phyloP scores from a whole-genome alignment of 2,113 vertebrate genomes.

The Eulemur rufifrons region DNA sequence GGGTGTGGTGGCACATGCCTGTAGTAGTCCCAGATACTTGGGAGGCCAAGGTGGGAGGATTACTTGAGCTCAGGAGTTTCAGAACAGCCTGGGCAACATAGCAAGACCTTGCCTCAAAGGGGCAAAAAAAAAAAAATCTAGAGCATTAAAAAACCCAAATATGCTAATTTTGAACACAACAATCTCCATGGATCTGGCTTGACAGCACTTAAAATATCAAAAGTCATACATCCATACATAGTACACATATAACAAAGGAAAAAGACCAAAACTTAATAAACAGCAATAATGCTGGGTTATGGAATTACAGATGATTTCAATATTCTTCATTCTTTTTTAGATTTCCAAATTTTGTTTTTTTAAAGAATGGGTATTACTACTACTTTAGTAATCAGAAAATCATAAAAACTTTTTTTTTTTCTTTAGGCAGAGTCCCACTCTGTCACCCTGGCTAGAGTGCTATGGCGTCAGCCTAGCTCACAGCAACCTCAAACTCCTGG shows the following conservation, averaged over 20 bases:
- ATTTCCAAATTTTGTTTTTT: not conserved
- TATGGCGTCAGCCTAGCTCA: too few species aligned
- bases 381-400: not conserved
- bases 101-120: not conserved
- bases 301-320: not conserved
- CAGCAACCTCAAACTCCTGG: too few species aligned
- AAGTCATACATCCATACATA: not conserved
- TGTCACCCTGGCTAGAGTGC: too few species aligned
- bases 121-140: not conserved
- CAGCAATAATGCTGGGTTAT: not conserved
- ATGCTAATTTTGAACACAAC: not conserved
- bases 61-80: not conserved
- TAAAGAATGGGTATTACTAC: not conserved
- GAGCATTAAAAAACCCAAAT: not conserved
- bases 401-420: not conserved
- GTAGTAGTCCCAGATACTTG: too few species aligned
- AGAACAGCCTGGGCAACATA: not conserved
- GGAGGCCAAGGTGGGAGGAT: too few species aligned
- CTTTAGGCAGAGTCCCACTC: too few species aligned
- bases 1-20: too few species aligned
- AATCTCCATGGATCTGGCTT: not conserved
- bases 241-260: not conserved
- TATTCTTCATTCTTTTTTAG: not conserved
- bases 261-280: not conserved
- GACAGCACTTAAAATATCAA: not conserved